Evolutionary conservation across 2,888 invertebrate species (phyloP), one percentile per base, ranked within the genome.

Genomic region (Ferrisia virgata): DNA sequence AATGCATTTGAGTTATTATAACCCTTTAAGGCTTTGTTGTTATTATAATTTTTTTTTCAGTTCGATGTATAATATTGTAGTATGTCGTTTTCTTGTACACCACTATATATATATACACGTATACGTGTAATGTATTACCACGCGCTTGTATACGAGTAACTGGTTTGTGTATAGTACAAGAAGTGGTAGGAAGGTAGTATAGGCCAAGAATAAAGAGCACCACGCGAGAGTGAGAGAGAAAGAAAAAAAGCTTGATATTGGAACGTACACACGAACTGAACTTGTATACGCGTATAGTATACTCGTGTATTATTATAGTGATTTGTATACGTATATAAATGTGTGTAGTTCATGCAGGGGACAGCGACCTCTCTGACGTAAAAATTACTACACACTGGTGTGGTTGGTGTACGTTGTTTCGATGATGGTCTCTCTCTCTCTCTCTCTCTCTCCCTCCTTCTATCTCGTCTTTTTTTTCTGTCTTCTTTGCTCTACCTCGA

Each of bases 341-440:
- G 64, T 64, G 31, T 64, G 64, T 28, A 76, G 72, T 76, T 76
- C n/a, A 18, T 76, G 47, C 31, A 31, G 69, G 31, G 72, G 72
- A 76, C 72, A 76, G 72, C 72, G 72, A 76, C 72, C 72, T 76
- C 72, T 76, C 72, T 76, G 72, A 76, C 72, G 72, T 76, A 76
- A 76, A 72, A 76, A 76, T 76, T 76, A 76, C 72, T 76, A 76
- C 36, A 58, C 18, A 13, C 69, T 33, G 72, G 36, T n/a, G n/a
- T n/a, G n/a, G n/a, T n/a, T n/a, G n/a, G n/a, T n/a, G n/a, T 76
- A 72, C 36, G 72, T 36, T 64, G 1, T 64, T 11, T n/a, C 28
- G 72, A 22, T 22, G 64, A 15, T n/a, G 72, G n/a, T n/a, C n/a
- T 72, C 33, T 8, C 33, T 72, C n/a, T 31, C 72, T 31, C 72